phyloP scores from a whole-genome alignment of 35 echinoderm and acorn worm species.

The Lytechinus variegatus region DNA sequence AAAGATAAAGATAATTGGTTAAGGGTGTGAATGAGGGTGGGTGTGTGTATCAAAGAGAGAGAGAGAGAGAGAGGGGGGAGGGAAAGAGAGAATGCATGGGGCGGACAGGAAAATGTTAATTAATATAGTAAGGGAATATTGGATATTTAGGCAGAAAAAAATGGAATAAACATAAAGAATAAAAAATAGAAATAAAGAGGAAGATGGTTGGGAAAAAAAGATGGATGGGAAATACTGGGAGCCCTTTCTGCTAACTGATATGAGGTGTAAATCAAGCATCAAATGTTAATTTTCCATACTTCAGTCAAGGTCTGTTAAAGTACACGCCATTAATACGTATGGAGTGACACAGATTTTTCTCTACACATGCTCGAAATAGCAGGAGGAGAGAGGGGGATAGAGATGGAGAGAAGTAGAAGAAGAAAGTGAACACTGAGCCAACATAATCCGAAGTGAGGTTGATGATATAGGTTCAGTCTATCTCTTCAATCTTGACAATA shows the following conservation, averaged over 20 bases:
- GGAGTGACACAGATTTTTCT: constrained; percentile 11
- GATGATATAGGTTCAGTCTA: background rate
- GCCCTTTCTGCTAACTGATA: background rate
- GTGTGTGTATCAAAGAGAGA: background rate
- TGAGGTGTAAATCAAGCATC: background rate
- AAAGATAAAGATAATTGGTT: too few relatives aligned
- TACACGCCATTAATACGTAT: background rate
- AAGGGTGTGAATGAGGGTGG: too few relatives aligned
- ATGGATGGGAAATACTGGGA: background rate
- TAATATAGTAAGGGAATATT: background rate
- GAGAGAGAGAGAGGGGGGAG: background rate
- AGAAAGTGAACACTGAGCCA: background rate
- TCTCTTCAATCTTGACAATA: background rate
- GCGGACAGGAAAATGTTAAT: background rate
- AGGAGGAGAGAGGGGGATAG: background rate
- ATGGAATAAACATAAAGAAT: too few relatives aligned
- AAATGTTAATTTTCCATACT: constrained; percentile 8
- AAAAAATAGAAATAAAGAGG: background rate
- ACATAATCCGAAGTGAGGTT: background rate
- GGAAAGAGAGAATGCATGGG: background rate
- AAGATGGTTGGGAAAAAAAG: background rate
- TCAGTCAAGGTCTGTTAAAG: background rate
- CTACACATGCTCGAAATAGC: background rate
- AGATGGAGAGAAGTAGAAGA: background rate
- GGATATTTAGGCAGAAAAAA: background rate